Conservation (phyloP, 2,113 vertebrate genomes). For the Urocitellus parryii region DNA sequence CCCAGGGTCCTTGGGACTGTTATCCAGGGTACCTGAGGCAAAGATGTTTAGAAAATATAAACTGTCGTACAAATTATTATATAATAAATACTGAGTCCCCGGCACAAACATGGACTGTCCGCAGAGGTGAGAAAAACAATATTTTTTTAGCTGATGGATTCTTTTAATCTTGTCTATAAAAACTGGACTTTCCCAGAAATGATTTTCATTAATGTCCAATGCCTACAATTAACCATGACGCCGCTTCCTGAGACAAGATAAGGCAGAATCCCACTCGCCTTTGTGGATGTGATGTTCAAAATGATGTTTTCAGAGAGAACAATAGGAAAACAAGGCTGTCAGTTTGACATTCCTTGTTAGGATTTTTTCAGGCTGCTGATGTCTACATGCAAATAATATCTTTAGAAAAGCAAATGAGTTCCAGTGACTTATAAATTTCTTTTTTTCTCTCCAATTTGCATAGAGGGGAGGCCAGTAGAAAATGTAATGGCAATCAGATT, state of each 20-base stretch:
- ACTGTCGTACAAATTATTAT: neutral
- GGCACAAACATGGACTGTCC: neutral
- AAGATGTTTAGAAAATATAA: neutral
- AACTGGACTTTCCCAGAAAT: neutral
- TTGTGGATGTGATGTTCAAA: neutral
- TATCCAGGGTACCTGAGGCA: neutral
- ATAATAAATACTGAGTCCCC: neutral
- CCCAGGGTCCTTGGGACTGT: neutral
- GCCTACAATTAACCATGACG: neutral
- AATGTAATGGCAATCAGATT: slow-evolving; percentile 54
- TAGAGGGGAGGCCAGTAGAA: neutral
- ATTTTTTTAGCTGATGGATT: slow-evolving; percentile 49
- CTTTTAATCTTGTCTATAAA: slow-evolving; percentile 45
- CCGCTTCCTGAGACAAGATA: neutral
- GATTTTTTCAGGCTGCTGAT: slow-evolving; percentile 21
- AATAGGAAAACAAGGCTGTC: neutral
- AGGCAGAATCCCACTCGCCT: neutral
- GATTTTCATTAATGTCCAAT: neutral
- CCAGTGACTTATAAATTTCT: slow-evolving; percentile 37
- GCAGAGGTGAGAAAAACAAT: neutral
- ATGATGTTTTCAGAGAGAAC: slow-evolving; percentile 30
- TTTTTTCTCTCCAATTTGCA: slow-evolving; percentile 56
- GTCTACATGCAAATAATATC: slow-evolving; percentile 57
- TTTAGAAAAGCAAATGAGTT: slow-evolving; percentile 44
- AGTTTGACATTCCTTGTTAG: slow-evolving; percentile 19